Conservation (phyloP, 1,140 invertebrate genomes). For the Macrocentrus cingulum region DNA sequence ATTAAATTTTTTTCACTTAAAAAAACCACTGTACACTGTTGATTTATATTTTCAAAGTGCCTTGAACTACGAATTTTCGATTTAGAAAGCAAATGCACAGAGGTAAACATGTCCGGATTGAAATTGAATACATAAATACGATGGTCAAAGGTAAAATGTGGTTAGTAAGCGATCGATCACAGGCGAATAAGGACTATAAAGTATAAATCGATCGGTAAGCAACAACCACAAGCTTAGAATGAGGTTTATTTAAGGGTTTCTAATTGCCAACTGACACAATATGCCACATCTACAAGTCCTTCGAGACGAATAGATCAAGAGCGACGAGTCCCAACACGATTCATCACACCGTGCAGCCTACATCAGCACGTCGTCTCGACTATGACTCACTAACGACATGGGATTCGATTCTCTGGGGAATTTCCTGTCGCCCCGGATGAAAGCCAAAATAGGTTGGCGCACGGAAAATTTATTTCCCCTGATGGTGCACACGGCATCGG, state of each 20-base stretch:
- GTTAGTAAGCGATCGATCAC: too few relatives aligned
- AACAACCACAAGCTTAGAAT: too few relatives aligned
- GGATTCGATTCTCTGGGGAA: constrained; percentile 23
- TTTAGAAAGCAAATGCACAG: too few relatives aligned
- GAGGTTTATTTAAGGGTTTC: not conserved
- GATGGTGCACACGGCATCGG: constrained; percentile 7
- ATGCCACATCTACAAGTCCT: constrained; percentile 8
- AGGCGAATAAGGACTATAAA: too few relatives aligned
- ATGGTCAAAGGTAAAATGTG: too few relatives aligned
- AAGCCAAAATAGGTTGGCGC: constrained; percentile 26
- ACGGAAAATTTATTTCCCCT: constrained; percentile 30
- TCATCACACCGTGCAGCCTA: constrained; percentile 3
- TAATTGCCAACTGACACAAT: not conserved
- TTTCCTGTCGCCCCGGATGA: constrained; percentile 21
- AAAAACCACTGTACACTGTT: too few relatives aligned
- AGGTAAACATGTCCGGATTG: too few relatives aligned
- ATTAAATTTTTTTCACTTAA: too few relatives aligned
- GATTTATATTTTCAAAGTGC: too few relatives aligned
- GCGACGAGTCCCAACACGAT: constrained; percentile 1
- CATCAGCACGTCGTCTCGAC: not conserved
- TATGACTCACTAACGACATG: constrained; percentile 17
- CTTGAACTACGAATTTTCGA: too few relatives aligned
- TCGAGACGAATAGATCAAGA: constrained; percentile 6
- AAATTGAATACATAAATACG: too few relatives aligned
- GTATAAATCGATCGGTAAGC: too few relatives aligned